phyloP scores from a whole-genome alignment of 2,113 vertebrate species.

The Mastomys coucha region DNA sequence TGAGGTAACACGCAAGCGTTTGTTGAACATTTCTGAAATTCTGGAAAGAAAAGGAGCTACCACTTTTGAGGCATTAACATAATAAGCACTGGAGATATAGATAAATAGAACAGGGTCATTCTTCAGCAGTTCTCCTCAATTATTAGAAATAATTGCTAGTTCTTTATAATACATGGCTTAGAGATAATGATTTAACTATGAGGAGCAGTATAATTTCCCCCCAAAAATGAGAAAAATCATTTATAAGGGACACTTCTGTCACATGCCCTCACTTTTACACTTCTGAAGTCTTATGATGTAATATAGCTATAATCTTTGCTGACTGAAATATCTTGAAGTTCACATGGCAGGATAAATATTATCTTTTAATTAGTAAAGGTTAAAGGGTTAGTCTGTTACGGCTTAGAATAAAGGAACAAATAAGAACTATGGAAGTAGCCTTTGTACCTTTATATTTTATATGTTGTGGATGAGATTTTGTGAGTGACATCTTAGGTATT shows the following conservation, averaged over 20 bases:
- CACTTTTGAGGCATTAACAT: background rate
- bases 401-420: background rate
- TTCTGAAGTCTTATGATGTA: background rate
- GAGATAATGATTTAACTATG: background rate
- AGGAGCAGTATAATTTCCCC: background rate
- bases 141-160: slow-evolving; percentile 14
- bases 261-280: background rate
- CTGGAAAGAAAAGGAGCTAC: slow-evolving; percentile 1
- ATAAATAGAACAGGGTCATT: slow-evolving; percentile 5
- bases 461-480: background rate
- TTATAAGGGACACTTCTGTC: slow-evolving; percentile 14
- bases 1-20: slow-evolving; percentile 5
- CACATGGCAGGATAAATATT: background rate
- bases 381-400: background rate
- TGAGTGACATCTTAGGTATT: background rate
- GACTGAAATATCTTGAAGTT: background rate
- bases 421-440: slow-evolving; percentile 22
- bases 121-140: background rate
- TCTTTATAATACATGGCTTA: slow-evolving; percentile 33
- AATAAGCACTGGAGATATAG: background rate
- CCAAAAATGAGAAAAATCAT: slow-evolving; percentile 23
- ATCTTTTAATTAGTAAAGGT: background rate
- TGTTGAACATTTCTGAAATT: background rate
- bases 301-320: background rate
- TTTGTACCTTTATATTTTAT: slow-evolving; percentile 18